Percentiles rank a stretch among this genome's conserved stretches.
These are phyloP conservation scores for Donacobius atricapilla DNA, from an alignment of 2,113 vertebrate genomes.

Conservation along the genomic window DNA sequence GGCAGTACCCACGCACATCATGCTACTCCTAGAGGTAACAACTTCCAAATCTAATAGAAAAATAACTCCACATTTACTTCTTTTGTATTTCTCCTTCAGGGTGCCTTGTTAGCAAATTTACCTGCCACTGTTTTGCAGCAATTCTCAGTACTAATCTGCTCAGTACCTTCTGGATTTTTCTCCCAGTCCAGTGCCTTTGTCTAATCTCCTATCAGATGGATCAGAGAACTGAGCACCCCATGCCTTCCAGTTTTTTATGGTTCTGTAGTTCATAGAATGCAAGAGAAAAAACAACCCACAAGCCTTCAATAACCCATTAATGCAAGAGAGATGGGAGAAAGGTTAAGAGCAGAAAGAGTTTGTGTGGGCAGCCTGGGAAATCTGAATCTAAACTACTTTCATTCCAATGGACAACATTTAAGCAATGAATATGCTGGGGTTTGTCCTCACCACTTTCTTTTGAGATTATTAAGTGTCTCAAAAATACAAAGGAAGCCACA, in stretches of 20 bases:
- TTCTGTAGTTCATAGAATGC: neutral
- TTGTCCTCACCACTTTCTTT: neutral
- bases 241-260: neutral
- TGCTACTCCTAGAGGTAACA: neutral
- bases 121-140: neutral
- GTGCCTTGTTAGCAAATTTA: constrained; percentile 11
- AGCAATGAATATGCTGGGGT: neutral
- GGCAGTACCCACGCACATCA: neutral
- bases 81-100: neutral
- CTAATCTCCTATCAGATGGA: neutral
- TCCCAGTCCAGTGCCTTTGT: neutral
- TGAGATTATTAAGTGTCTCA: neutral
- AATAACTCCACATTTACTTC: neutral
- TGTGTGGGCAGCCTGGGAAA: neutral
- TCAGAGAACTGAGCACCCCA: neutral
- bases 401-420: neutral
- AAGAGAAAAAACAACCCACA: neutral
- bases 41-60: constrained; percentile 15
- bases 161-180: constrained; percentile 18
- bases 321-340: neutral
- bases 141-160: neutral
- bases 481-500: neutral
- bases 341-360: neutral
- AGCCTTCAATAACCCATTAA: too few species aligned
- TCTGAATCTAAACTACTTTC: neutral